Evolutionary conservation across 1,140 invertebrate species (phyloP), one percentile per base, ranked within the genome.

Genomic region (Hormaphis cornu): DNA sequence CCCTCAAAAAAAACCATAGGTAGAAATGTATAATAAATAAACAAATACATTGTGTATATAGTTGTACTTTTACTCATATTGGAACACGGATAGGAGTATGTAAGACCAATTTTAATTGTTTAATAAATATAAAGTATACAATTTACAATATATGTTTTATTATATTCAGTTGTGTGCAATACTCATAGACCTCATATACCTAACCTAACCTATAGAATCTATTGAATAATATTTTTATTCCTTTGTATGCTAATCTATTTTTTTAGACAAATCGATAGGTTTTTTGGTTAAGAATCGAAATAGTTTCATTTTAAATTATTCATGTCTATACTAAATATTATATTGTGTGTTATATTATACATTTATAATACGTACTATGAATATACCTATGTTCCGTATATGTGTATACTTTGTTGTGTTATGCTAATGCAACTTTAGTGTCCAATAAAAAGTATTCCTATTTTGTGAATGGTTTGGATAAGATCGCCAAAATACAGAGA

Each of bases 401-500:
- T 50, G 33, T 26, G 50, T 33, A 48, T 48, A 66, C 22, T 48
- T 66, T 66, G 28, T 48, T 63, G 26, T 66, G 61, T 66, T 66
- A 66, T 66, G 61, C 35, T 33, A 66, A 66, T 66, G 12, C 16
- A 28, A 48, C 44, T 35, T 30, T 24, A 33, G 44, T 50, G 44
- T 50, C 61, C 44, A 50, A 66, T 28, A 66, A 66, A 63, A 63
- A 48, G 44, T 66, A 46, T 66, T 50, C 24, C 44, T 66, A 66
- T 50, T 50, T 66, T 66, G n/a, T 66, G 61, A 66, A 66, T 66
- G 61, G 61, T 48, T 46, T 22, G 61, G 61, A 66, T 66, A 66
- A 66, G 61, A 66, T 66, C 61, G 61, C 61, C 61, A 66, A 66
- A 66, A 66, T 66, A 66, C 44, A 66, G 61, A 66, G 35, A 46